Base-by-base conservation (phyloP, 2,113 vertebrate species). In the Isurus oxyrinchus region DNA sequence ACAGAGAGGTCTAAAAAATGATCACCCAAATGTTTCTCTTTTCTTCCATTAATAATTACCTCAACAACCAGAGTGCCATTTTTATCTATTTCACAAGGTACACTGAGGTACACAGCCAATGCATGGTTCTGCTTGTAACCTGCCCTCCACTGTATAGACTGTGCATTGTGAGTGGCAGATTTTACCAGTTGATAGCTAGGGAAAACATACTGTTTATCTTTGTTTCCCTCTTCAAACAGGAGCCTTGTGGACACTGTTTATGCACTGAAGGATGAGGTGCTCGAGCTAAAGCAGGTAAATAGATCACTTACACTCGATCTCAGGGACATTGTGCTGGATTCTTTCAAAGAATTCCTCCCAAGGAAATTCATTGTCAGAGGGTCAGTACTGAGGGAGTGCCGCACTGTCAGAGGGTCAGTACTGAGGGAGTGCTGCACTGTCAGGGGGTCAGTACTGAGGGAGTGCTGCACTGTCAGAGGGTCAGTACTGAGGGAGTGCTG, bases 171-270 rank as follows among this genome's bases (percentile, higher is more conserved):
- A 84, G 23, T 19, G 40, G 40, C 40, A 23, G 1, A 40, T 81
- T 81, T 81, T 81, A 81, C n/a, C n/a, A n/a, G 57, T 93, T 63
- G 57, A 61, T 40, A 63, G 19, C 35, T n/a, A 40, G n/a, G 59
- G 5, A 94, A 94, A 55, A 55, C 25, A 53, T 1, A 49, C 1
- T 49, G 31, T 96, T 16, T 67, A 14, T 88, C 44, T 87, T 49
- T 40, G 35, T 11, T 49, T 57, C 88, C 25, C 79, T 96, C 5
- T 86, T 67, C 81, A 88, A 63, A 66, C 96, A 99, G 99, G 98
- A 99, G 98, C 97, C 98, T 99, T 95, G 99, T 99, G 96, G 99
- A 99, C 96, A 99, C 99, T 11, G 99, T 99, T 59, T 99, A 99
- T 63, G 99, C 99, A 19, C 97, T 99, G 95, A 99, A 98, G 97